A percentile compares a stretch with the other conserved stretches of the same genome.
phyloP scores from a whole-genome alignment of 1,140 invertebrate genomes.

The Doryteuthis pealeii region DNA sequence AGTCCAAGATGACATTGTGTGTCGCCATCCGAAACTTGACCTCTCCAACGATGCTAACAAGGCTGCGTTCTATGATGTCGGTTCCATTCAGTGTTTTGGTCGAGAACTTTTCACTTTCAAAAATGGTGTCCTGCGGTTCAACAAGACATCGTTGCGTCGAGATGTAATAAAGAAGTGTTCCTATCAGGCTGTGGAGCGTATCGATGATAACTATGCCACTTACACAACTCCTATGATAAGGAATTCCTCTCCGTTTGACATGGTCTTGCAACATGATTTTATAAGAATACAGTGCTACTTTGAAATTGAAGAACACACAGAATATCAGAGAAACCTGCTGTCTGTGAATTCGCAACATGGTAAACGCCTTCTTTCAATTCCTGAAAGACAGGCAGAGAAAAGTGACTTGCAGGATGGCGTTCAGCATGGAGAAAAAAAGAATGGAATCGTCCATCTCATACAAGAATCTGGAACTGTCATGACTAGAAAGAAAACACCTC shows the following conservation, averaged over 20 bases:
- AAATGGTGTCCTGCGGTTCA: neutral
- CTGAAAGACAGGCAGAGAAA: too few relatives aligned
- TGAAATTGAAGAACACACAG: neutral
- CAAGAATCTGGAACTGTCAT: too few relatives aligned
- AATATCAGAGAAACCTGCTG: too few relatives aligned
- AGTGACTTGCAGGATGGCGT: too few relatives aligned
- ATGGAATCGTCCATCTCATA: too few relatives aligned
- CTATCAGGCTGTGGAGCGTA: neutral
- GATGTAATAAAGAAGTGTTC: neutral
- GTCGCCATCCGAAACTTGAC: constrained; percentile 32
- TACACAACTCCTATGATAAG: neutral
- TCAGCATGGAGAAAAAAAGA: too few relatives aligned
- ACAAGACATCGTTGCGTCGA: neutral
- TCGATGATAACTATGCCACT: neutral
- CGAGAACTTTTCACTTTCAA: neutral
- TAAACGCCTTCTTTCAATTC: too few relatives aligned
- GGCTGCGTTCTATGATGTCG: constrained; percentile 32
- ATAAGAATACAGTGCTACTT: neutral
- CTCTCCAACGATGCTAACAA: constrained; percentile 38
- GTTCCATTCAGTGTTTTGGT: constrained; percentile 6
- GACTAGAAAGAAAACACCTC: too few relatives aligned
- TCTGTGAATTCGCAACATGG: too few relatives aligned
- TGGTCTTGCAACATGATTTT: neutral
- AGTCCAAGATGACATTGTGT: constrained; percentile 16
- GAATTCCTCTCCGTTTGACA: neutral